A percentile compares a stretch with the other conserved stretches of the same genome.
Evolutionary conservation across 2,797 vertebrate genomes (phyloP).

Genomic region (Lagodon rhomboides): DNA sequence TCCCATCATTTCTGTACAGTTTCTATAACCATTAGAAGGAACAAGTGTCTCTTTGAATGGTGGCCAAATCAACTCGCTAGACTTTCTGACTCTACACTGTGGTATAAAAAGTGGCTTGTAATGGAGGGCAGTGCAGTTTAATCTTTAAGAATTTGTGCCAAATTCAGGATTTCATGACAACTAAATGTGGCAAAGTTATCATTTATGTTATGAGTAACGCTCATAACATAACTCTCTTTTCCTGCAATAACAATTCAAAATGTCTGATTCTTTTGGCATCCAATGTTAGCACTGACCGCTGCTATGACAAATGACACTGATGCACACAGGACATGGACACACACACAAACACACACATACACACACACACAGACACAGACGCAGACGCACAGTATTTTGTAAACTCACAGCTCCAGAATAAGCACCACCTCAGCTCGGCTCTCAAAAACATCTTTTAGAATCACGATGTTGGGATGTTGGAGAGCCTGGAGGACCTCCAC

Average conservation of each 20-base stretch:
- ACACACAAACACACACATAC: not conserved
- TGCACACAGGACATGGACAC: not conserved
- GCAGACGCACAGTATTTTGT: not conserved
- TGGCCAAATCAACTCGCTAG: no score
- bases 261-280: not conserved
- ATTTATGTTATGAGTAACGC: not conserved
- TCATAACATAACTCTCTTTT: not conserved
- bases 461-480: constrained; percentile 85
- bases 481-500: constrained; percentile 86
- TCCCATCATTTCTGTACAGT: no score
- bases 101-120: not conserved
- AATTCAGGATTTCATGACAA: not conserved
- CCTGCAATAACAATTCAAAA: not conserved
- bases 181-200: not conserved
- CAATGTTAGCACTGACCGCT: not conserved
- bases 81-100: no score
- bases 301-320: not conserved
- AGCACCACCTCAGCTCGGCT: constrained; percentile 87
- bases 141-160: not conserved
- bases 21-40: no score
- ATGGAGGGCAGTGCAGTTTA: not conserved
- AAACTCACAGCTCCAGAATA: constrained; percentile 89
- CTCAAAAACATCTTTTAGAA: constrained; percentile 86
- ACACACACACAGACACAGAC: constrained; percentile 7
- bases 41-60: no score